Evolutionary conservation across 2,888 invertebrate species (phyloP), one percentile per base, ranked within the genome.

Genomic region (Trichacis sp.): DNA sequence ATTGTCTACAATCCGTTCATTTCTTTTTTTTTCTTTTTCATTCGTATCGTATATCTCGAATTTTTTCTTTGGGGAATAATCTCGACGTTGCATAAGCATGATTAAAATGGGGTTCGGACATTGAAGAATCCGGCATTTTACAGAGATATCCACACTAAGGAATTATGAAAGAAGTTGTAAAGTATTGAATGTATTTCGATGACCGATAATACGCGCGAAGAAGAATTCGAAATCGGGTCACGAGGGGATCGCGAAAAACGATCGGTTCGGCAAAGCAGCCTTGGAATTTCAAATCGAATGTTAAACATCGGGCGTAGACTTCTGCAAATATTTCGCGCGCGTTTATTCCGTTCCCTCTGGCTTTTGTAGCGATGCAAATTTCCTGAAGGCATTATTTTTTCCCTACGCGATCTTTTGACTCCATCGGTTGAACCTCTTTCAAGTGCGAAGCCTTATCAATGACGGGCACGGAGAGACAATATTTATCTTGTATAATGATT

Each of bases 91-190:
- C n/a, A n/a, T n/a, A n/a, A n/a, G n/a, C n/a, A n/a, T n/a, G n/a
- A n/a, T n/a, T n/a, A n/a, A n/a, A n/a, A n/a, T 8, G 8, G 24
- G 24, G 24, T 24, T 24, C 8, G 3, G 4, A 24, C 8, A 24
- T 24, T 24, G 8, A 24, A 24, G 4, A 24, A 24, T 24, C 24
- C 24, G 8, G 24, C 24, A 8, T 24, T 24, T 24, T 24, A 3
- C 24, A 24, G 24, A 24, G 4, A 24, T 24, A 8, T 24, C n/a
- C n/a, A n/a, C 24, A 24, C 8, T 24, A 9, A 6, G 33, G 9
- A 33, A 33, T 33, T n/a, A n/a, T n/a, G 33, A n/a, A n/a, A 33
- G 33, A 33, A 33, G 33, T 33, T 33, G 33, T 33, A 33, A 33
- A 33, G n/a, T 2, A n/a, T 33, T 33, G 33, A 33, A 33, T 3